These are phyloP conservation scores for Drosophila teissieri DNA, from an alignment of 1,140 invertebrate genomes.

Conservation along the genomic window DNA sequence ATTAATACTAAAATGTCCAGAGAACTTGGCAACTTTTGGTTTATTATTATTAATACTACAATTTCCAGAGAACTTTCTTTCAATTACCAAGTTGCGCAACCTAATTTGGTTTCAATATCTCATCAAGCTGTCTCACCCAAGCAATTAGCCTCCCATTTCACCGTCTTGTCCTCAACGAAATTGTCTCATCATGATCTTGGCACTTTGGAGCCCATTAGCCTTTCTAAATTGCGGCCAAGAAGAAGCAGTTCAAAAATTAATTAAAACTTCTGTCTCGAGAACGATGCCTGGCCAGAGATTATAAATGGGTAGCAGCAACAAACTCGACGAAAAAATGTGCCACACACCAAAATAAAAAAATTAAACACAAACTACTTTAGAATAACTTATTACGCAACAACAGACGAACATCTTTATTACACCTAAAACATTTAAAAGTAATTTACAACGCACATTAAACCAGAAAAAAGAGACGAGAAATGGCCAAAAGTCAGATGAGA, in stretches of 20 bases:
- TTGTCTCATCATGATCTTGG: constrained; percentile 57
- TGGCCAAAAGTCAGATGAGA: constrained; percentile 47
- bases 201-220: constrained; percentile 51
- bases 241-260: constrained; percentile 53
- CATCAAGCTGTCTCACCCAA: not conserved
- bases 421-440: constrained; percentile 76
- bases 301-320: constrained; percentile 31
- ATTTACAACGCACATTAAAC: constrained; percentile 74
- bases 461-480: constrained; percentile 38
- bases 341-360: constrained; percentile 46
- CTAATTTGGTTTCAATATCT: constrained; percentile 5
- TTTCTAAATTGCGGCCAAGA: constrained; percentile 35
- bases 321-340: constrained; percentile 24
- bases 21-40: not conserved
- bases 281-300: constrained; percentile 49
- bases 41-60: not conserved
- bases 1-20: too few species aligned
- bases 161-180: constrained; percentile 6
- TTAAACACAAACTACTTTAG: constrained; percentile 51
- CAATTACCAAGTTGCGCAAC: not conserved
- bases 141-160: constrained; percentile 23
- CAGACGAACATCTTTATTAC: constrained; percentile 77
- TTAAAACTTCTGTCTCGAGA: constrained; percentile 63
- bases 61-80: not conserved
- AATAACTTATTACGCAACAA: constrained; percentile 77